Conservation (phyloP, 2,113 vertebrate genomes). For the Natator depressus region DNA sequence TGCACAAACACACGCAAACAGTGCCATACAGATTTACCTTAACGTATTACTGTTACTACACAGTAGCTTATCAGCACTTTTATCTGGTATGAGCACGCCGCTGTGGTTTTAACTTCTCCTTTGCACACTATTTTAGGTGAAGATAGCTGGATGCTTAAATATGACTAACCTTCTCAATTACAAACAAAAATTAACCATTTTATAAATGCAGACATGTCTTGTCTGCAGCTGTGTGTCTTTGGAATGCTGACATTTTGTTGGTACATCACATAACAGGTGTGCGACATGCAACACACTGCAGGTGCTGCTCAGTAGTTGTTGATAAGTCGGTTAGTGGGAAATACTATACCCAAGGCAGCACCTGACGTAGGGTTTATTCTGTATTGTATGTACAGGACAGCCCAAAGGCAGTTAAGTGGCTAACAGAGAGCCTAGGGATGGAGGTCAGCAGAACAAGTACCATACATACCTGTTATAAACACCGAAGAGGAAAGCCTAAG, state of each 20-base stretch:
- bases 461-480: not conserved
- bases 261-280: not conserved
- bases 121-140: not conserved
- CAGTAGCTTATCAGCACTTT: slow-evolving; percentile 11
- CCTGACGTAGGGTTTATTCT: not conserved
- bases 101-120: slow-evolving; percentile 14
- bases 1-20: not conserved
- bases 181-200: not conserved
- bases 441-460: not conserved
- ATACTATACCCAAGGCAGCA: not conserved
- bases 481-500: not conserved
- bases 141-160: not conserved
- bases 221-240: not conserved
- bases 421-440: not conserved
- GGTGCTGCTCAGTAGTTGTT: not conserved
- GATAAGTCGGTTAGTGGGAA: not conserved
- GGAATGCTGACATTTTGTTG: not conserved
- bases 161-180: not conserved
- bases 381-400: not conserved
- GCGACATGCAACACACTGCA: not conserved
- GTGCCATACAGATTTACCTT: slow-evolving; percentile 10
- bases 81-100: fast-evolving
- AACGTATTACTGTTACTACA: not conserved
- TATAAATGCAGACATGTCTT: slow-evolving; percentile 23
- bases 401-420: not conserved